Percentiles rank a stretch among this genome's conserved stretches.
These are phyloP conservation scores for Calliphora vicina DNA, from an alignment of 1,140 invertebrate species.

Conservation along the genomic window DNA sequence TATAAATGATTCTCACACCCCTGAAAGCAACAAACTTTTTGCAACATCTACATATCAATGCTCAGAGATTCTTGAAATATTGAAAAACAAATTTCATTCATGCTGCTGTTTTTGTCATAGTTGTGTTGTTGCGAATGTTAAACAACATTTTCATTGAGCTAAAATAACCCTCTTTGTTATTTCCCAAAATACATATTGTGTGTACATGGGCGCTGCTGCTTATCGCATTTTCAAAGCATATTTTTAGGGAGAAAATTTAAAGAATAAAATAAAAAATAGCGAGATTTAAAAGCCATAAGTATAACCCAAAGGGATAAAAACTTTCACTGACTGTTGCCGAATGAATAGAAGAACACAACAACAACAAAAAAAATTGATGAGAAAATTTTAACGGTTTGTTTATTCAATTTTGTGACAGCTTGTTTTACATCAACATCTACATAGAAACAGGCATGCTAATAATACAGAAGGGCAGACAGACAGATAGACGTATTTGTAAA, in stretches of 20 bases:
- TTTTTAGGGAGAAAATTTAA: not conserved
- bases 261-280: not conserved
- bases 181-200: not conserved
- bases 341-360: not conserved
- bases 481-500: not conserved
- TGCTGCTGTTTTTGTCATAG: not conserved
- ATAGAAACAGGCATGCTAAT: not conserved
- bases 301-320: not conserved
- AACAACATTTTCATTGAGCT: slow-evolving; percentile 5
- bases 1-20: not conserved
- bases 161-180: not conserved
- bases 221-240: not conserved
- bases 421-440: not conserved
- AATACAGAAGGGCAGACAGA: not conserved
- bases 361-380: not conserved
- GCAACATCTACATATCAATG: not conserved
- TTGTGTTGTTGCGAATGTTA: not conserved
- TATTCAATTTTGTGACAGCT: not conserved
- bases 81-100: not conserved
- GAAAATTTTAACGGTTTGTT: slow-evolving; percentile 2
- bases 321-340: not conserved
- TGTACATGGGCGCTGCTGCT: not conserved
- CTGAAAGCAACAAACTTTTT: not conserved
- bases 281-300: not conserved
- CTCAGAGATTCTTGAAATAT: not conserved